Percentiles rank a stretch among this genome's conserved stretches.
phyloP scores from a whole-genome alignment of 2,797 vertebrate genomes.

The Myotis planiceps region DNA sequence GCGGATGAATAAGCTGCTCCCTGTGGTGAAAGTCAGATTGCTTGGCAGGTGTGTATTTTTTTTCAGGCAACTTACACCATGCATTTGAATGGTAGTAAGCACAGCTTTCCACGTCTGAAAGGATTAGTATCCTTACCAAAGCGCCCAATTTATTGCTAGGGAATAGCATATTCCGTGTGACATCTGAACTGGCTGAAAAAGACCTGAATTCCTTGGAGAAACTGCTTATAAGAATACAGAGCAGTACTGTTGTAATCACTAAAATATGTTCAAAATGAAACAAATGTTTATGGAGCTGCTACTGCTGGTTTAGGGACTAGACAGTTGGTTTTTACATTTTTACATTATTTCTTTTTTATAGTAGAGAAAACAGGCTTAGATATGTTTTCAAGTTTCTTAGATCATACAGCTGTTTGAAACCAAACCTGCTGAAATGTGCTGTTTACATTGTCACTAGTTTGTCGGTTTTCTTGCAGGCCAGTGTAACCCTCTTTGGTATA shows the following conservation, averaged over 20 bases:
- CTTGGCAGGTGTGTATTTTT: conserved; percentile 37
- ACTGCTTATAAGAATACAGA: neutral
- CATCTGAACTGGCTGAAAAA: conserved; percentile 45
- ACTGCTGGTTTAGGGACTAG: neutral
- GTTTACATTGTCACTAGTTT: neutral
- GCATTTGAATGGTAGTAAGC: conserved; percentile 36
- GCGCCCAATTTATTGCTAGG: conserved; percentile 32
- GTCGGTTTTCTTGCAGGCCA: conserved; percentile 4
- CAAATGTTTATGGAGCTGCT: neutral
- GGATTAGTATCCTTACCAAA: conserved; percentile 40
- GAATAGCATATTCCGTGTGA: conserved; percentile 41
- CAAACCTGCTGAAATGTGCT: neutral
- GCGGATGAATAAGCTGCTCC: conserved; percentile 20
- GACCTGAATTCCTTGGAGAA: conserved; percentile 45
- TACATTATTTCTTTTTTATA: neutral
- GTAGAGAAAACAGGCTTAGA: neutral
- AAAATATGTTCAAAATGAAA: conserved; percentile 39
- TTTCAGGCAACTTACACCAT: neutral
- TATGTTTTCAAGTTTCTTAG: neutral
- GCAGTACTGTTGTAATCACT: neutral
- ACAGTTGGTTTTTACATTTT: neutral
- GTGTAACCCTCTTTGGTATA: conserved; percentile 12
- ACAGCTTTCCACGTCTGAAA: conserved; percentile 38
- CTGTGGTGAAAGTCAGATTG: conserved; percentile 56
- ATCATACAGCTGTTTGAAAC: neutral